Conservation (phyloP, 2,888 invertebrate species). For the Arrhopalites spinosus region DNA sequence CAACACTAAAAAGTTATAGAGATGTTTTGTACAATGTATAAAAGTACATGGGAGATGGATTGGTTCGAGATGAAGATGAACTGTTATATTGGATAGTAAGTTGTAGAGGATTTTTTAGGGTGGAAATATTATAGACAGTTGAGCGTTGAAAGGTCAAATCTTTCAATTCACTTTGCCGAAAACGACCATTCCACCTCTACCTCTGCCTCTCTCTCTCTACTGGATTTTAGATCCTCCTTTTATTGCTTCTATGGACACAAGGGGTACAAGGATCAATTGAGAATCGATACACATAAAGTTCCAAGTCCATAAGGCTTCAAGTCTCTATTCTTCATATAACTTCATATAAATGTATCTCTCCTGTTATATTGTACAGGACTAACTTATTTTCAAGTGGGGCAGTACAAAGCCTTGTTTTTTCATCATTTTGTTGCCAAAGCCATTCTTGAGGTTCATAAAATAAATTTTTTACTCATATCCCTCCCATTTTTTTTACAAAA, state of each 20-base stretch:
- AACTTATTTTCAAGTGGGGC: background rate
- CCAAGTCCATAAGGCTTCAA: too few relatives aligned
- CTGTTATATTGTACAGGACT: too few relatives aligned
- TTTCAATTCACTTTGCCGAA: background rate
- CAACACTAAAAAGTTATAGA: too few relatives aligned
- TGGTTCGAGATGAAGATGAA: background rate
- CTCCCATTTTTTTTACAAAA: too few relatives aligned
- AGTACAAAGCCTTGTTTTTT: background rate
- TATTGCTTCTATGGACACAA: background rate
- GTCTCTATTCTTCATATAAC: too few relatives aligned
- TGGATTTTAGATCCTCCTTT: background rate
- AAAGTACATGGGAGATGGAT: background rate
- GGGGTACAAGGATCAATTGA: slow-evolving; percentile 3
- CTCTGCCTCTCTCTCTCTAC: background rate
- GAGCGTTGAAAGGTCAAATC: background rate
- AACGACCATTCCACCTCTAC: background rate
- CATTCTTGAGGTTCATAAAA: background rate
- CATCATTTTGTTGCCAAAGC: background rate
- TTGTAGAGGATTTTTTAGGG: background rate
- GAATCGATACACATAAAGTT: background rate
- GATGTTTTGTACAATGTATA: background rate
- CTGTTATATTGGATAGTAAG: background rate
- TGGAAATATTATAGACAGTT: background rate
- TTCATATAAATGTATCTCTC: too few relatives aligned
- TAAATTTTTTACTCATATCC: too few relatives aligned